phyloP scores from a whole-genome alignment of 2,797 vertebrate species.

The Spinus pinus region DNA sequence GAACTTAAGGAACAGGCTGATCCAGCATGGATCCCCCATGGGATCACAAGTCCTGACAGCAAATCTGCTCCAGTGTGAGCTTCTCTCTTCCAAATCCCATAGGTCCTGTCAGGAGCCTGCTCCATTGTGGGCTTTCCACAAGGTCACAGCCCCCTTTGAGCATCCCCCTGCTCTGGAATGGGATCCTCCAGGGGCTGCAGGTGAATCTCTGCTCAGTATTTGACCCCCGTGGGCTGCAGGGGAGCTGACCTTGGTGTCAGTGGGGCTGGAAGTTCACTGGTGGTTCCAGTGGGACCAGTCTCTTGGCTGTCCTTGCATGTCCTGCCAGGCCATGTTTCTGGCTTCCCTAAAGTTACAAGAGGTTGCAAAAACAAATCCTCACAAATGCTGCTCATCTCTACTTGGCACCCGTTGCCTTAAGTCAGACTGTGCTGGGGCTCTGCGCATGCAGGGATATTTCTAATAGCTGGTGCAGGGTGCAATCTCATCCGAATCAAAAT shows the following conservation, averaged over 20 bases:
- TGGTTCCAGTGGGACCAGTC: not conserved
- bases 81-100: not conserved
- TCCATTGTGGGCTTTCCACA: not conserved
- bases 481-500: not conserved
- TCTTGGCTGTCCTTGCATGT: rapidly evolving
- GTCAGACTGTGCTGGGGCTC: not conserved
- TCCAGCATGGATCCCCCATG: rapidly evolving
- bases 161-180: rapidly evolving
- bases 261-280: not conserved
- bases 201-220: rapidly evolving
- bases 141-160: not conserved
- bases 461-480: not conserved
- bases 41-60: not conserved
- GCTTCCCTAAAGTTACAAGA: not conserved
- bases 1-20: not conserved
- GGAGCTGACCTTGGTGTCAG: not conserved
- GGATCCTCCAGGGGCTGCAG: no score
- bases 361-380: not conserved
- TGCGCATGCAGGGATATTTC: not conserved
- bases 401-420: not conserved
- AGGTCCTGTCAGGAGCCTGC: not conserved
- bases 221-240: rapidly evolving
- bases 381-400: not conserved
- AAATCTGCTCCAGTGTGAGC: not conserved
- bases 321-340: not conserved